phyloP scores from a whole-genome alignment of 2,797 vertebrate species.

The Lepus oiostolus region DNA sequence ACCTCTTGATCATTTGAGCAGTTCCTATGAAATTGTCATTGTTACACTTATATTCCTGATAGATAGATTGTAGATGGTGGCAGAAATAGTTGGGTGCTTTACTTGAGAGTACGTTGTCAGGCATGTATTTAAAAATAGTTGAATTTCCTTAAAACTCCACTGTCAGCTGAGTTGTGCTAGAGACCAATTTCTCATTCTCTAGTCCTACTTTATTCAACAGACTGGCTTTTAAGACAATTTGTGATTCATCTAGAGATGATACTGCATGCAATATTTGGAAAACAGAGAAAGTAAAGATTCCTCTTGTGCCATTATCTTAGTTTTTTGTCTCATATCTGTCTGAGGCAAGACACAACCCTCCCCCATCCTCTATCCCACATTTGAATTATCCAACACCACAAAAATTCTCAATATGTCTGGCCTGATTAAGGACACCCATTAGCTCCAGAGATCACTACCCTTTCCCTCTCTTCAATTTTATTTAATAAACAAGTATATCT shows the following conservation, averaged over 20 bases:
- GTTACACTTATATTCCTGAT: not conserved
- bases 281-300: slow-evolving; percentile 8
- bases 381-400: slow-evolving; percentile 35
- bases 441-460: slow-evolving; percentile 68
- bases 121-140: not conserved
- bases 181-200: not conserved
- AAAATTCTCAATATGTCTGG: slow-evolving; percentile 52
- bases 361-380: not conserved
- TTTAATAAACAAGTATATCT: slow-evolving; percentile 81
- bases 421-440: slow-evolving; percentile 74
- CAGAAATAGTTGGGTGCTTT: not conserved
- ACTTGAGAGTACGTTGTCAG: not conserved
- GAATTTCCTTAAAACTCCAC: not conserved
- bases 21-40: not conserved
- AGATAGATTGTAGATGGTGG: not conserved
- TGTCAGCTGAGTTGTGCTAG: not conserved
- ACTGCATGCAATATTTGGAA: slow-evolving; percentile 39
- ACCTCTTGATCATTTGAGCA: not conserved
- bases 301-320: slow-evolving; percentile 23
- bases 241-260: slow-evolving; percentile 61
- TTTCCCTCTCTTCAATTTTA: slow-evolving; percentile 52
- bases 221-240: slow-evolving; percentile 24
- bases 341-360: slow-evolving; percentile 40
- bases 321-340: not conserved
- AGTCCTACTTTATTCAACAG: not conserved